Evolutionary conservation across 1,140 invertebrate species (phyloP), one percentile per base, ranked within the genome.

Genomic region (Leptinotarsa undecemlineata): DNA sequence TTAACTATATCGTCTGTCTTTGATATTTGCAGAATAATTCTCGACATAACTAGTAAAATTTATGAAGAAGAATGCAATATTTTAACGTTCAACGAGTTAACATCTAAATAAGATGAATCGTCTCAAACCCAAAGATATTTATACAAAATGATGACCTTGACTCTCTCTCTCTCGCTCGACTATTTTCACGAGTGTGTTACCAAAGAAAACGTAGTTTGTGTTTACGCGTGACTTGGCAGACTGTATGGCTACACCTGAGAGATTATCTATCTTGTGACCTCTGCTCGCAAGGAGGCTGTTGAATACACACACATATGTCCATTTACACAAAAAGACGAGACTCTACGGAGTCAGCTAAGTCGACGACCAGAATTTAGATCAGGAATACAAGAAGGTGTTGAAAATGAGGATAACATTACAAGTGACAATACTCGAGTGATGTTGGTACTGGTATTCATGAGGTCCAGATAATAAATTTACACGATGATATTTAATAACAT

Each of bases 191-290:
- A 33, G 33, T 33, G 33, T 33, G 51, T 57, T 57, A 57, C 51
- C 51, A 57, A 57, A 57, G 51, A 57, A 57, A 57, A 57, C 51
- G 51, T 57, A 57, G 11, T 57, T 57, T 57, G 51, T 57, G 51
- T 57, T n/a, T n/a, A 57, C 51, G 6, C 51, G 51, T 57, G 51
- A 57, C 51, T 57, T 57, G 51, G 51, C 51, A 57, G 51, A 57
- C 51, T 57, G 51, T 57, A 57, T 57, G 51, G 51, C 51, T 57
- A 57, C 51, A 57, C 51, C 51, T n/a, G n/a, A n/a, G n/a, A 57
- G 51, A 57, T 17, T 57, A 57, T 17, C 33, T 33, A 57, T 57
- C 51, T 57, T n/a, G 51, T 57, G 51, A 57, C 51, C 15, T 57
- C 15, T n/a, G 51, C 51, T 57, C 51, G 4, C 51, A 57, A 57